These are phyloP conservation scores for Edolisoma coerulescens DNA, from an alignment of 2,113 vertebrate species.

Conservation along the genomic window DNA sequence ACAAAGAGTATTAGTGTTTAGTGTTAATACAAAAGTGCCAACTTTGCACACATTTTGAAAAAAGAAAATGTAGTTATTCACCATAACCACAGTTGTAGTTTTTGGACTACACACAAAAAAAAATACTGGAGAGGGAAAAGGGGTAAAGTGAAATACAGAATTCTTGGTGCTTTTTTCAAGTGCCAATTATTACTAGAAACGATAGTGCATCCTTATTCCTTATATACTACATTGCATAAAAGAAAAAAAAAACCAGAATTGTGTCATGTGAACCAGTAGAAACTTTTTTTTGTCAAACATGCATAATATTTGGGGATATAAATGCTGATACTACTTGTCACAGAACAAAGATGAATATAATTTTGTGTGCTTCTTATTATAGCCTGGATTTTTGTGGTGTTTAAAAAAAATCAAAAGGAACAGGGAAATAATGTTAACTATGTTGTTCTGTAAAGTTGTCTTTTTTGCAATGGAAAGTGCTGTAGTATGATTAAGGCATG, in stretches of 20 bases:
- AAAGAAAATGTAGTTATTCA: conserved; percentile 76
- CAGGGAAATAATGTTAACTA: conserved; percentile 50
- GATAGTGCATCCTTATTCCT: conserved; percentile 67
- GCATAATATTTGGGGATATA: conserved; percentile 70
- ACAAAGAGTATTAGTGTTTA: conserved; percentile 81
- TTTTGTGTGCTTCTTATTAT: conserved; percentile 63
- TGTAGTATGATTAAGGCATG: conserved; percentile 63
- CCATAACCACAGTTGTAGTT: conserved; percentile 71
- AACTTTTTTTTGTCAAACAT: conserved; percentile 65
- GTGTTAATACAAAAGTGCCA: conserved; percentile 80
- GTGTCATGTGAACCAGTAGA: conserved; percentile 59
- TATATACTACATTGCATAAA: conserved; percentile 58
- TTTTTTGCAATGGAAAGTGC: conserved; percentile 59
- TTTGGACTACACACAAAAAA: conserved; percentile 58
- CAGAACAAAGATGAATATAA: conserved; percentile 63
- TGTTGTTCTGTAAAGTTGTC: conserved; percentile 53
- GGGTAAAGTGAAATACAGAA: conserved; percentile 48
- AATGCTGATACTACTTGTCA: conserved; percentile 65
- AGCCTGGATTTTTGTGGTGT: conserved; percentile 54
- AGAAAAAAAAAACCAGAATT: conserved; percentile 39
- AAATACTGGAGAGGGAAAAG: conserved; percentile 36
- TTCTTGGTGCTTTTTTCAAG: conserved; percentile 70
- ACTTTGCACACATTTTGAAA: conserved; percentile 83
- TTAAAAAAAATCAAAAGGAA: conserved; percentile 22
- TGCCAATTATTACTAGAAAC: conserved; percentile 67